Base-by-base conservation (phyloP, 2,113 vertebrate species). In the Uria lomvia region DNA sequence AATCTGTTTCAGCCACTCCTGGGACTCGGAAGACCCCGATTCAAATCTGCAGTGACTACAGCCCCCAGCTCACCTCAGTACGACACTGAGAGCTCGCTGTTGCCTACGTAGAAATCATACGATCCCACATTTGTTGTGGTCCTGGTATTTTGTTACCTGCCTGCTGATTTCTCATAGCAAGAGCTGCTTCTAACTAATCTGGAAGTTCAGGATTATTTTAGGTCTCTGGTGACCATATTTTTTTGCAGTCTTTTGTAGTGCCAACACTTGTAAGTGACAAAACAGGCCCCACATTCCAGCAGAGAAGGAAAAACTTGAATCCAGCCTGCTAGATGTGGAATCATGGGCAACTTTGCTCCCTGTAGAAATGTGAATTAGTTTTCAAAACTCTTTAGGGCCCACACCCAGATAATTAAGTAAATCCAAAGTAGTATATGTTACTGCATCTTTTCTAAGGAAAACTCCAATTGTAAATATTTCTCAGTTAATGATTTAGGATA, bases 61-160 rank as follows among this genome's bases (percentile, higher is more conserved):
- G 11, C 23, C 14, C 32, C n/a, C 58, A 56, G 49, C 29, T 90
- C 50, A 50, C 30, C n/a, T 60, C 43, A 47, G 12, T 9, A 30
- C 4, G 12, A 34, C 42, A 62, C 2, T 4, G 34, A 72, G 27
- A 36, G 29, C 70, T 47, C 1, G 0, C 14, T 24, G 40, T 7
- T 78, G 52, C 49, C 45, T 40, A 12, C 0, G 0, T 0, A 56
- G 45, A 56, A 91, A 82, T 4, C 1, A 3, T 26, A 65, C 32
- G 82, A 30, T 22, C 43, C 27, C 45, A 30, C 23, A 36, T 60
- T 88, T 73, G 22, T 55, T 11, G 17, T 0, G 2, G 55, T 34
- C 38, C 50, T 1, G 1, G 8, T 11, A 38, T 68, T 88, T 73
- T 67, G 45, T 36, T 56, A 45, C 50, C 43, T 83, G 67, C n/a